phyloP scores from a whole-genome alignment of 2,888 invertebrate species.

The Himalopsyche tibetana region DNA sequence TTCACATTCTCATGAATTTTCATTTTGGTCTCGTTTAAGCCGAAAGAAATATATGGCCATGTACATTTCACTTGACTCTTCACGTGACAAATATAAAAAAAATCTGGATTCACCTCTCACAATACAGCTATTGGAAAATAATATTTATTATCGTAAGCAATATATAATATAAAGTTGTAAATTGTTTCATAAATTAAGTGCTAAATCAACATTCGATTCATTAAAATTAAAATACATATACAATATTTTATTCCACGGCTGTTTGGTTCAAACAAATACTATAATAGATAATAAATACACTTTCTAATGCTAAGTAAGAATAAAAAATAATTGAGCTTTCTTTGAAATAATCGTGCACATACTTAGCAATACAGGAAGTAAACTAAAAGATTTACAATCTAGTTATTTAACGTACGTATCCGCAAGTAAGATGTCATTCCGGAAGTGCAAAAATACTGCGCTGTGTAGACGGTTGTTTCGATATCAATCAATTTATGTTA shows the following conservation, averaged over 20 bases:
- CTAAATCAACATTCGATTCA: no score
- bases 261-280: conserved; percentile 12
- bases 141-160: no score
- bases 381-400: conserved; percentile 29
- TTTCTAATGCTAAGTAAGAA: conserved; percentile 32
- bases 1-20: no score
- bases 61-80: no score
- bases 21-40: no score
- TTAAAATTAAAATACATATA: not conserved
- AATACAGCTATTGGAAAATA: no score
- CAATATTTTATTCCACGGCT: not conserved
- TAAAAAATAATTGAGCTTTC: conserved; percentile 28
- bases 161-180: no score
- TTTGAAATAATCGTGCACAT: not conserved
- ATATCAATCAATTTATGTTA: not conserved
- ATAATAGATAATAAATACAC: conserved; percentile 11
- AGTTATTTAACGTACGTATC: conserved; percentile 16
- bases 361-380: not conserved
- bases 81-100: no score
- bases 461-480: not conserved
- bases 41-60: no score
- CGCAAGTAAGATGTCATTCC: not conserved
- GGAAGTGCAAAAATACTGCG: not conserved
- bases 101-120: no score
- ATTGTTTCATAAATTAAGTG: no score